These are phyloP conservation scores for Lydus trimaculatus DNA, from an alignment of 2,888 invertebrate species.

Conservation along the genomic window DNA sequence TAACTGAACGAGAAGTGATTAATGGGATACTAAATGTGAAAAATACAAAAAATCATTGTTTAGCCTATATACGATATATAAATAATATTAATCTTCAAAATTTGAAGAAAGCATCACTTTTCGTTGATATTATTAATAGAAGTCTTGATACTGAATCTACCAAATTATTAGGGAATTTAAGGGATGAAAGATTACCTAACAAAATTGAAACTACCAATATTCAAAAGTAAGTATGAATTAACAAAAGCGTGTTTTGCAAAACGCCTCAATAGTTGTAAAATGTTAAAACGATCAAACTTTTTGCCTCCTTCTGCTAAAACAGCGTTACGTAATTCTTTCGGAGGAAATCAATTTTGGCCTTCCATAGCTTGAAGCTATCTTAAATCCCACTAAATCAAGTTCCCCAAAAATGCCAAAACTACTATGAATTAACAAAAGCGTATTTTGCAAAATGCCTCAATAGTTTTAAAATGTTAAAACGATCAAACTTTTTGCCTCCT, in stretches of 20 bases:
- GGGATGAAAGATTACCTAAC: conserved; percentile 88
- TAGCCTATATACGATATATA: conserved; percentile 94
- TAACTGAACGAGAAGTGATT: conserved; percentile 97
- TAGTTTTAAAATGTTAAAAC: no score
- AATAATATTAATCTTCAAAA: conserved; percentile 97
- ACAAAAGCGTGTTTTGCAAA: neutral
- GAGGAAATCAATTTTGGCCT: no score
- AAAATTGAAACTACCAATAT: conserved; percentile 90
- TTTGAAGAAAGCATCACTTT: conserved; percentile 91
- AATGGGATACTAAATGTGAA: conserved; percentile 93
- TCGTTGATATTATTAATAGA: conserved; percentile 92
- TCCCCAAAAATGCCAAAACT: no score
- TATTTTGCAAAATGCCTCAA: neutral
- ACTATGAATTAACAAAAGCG: no score
- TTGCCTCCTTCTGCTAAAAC: no score
- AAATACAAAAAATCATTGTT: conserved; percentile 93
- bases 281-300: no score
- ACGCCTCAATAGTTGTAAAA: neutral
- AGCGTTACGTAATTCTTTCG: no score
- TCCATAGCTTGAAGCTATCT: no score
- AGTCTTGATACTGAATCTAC: conserved; percentile 94
- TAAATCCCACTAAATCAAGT: no score
- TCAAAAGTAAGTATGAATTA: conserved; percentile 79
- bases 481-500: no score
- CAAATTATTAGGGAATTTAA: conserved; percentile 83